Base-by-base conservation (phyloP, 2,113 vertebrate genomes). In the Synchiropus splendidus region DNA sequence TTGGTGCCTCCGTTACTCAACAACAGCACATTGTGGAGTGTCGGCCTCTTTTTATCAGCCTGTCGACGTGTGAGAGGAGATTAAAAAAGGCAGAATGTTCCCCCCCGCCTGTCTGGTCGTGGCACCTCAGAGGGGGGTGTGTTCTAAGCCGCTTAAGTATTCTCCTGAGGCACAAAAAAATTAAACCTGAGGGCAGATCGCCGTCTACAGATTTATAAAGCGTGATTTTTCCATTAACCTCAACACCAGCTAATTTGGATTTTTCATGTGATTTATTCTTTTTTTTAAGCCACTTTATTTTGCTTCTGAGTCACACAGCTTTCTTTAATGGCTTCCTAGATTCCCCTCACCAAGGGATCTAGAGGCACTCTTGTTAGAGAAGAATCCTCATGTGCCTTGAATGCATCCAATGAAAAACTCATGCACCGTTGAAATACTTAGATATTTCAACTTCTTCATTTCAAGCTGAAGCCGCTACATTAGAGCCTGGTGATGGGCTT, bases 1-100 rank as follows among this genome's bases (percentile, higher is more conserved):
- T 51, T 18, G 8, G 21, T 27, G 21, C 42, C 12, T 4, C 14
- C n/a, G n/a, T n/a, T n/a, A n/a, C n/a, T n/a, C n/a, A n/a, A n/a
- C n/a, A n/a, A n/a, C n/a, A n/a, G n/a, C n/a, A n/a, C n/a, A n/a
- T n/a, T n/a, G n/a, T n/a, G n/a, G n/a, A n/a, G n/a, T n/a, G n/a
- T n/a, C n/a, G n/a, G n/a, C n/a, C 3, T 11, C 21, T 11, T 31
- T 31, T 48, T 40, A 51, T 67, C 41, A 35, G 43, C 27, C 9
- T 39, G 43, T 39, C 41, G 39, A 51, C 1, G 16, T 56, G 52
- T 53, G 10, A 52, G 34, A 43, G 45, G 5, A 2, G 36, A 52
- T 61, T 51, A 42, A 46, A 60, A 18, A 44, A 60, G 39, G 17
- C 38, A 63, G 32, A 48, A 32, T 17, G 46, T 51, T 47, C 45